Percentiles rank a stretch among this genome's conserved stretches.
Evolutionary conservation across 1,140 invertebrate species (phyloP).

Genomic region (Heliconius hewitsoni): DNA sequence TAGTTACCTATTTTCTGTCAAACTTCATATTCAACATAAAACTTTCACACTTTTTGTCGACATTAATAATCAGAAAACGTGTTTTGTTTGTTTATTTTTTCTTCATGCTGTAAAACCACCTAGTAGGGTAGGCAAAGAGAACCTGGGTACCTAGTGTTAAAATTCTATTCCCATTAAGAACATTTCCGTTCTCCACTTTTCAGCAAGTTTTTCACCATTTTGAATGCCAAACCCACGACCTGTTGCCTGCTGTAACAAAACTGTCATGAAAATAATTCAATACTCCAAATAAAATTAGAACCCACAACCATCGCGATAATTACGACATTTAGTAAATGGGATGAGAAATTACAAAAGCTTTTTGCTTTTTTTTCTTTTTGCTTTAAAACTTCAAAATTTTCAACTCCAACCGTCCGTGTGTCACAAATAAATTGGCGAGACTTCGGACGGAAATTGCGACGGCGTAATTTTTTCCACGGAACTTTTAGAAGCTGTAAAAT

Average conservation of each 20-base stretch:
- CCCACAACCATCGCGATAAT: too few relatives aligned
- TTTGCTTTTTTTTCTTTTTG: not conserved
- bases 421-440: constrained; percentile 5
- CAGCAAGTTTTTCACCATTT: not conserved
- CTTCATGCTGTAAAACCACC: too few relatives aligned
- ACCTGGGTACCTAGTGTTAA: too few relatives aligned
- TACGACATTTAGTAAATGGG: not conserved
- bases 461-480: constrained; percentile 32
- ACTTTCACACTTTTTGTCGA: too few relatives aligned
- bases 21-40: too few relatives aligned
- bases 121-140: too few relatives aligned
- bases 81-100: too few relatives aligned
- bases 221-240: not conserved
- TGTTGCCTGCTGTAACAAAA: not conserved
- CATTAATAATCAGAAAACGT: too few relatives aligned
- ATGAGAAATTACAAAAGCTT: not conserved
- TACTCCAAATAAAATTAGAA: not conserved
- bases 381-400: not conserved
- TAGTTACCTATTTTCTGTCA: too few relatives aligned
- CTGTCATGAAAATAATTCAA: not conserved
- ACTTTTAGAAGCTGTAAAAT: constrained; percentile 14
- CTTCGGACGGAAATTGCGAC: constrained; percentile 15
- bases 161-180: too few relatives aligned
- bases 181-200: not conserved
- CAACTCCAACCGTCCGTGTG: not conserved